Evolutionary conservation across 2,113 vertebrate genomes (phyloP).

Genomic region (Morphnarchus princeps): DNA sequence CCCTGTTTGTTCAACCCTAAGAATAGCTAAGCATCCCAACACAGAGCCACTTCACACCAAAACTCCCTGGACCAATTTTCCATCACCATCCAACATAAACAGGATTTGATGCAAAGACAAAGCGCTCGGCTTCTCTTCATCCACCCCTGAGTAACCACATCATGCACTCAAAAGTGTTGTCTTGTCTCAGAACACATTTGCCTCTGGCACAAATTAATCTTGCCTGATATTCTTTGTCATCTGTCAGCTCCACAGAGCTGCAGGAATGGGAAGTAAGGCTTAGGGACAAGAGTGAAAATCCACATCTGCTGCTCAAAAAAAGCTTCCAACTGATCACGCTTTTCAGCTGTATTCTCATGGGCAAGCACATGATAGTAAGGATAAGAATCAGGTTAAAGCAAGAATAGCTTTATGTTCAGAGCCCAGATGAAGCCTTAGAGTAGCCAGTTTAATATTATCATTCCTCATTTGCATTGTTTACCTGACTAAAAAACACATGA

Average conservation of each 20-base stretch:
- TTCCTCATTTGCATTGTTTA: neutral
- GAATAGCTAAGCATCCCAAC: neutral
- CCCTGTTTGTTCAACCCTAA: neutral
- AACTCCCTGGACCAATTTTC: neutral
- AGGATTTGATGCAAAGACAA: neutral
- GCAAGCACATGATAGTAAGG: neutral
- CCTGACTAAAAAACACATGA: neutral
- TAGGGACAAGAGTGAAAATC: neutral
- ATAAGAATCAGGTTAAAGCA: neutral
- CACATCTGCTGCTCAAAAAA: neutral
- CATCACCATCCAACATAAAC: neutral
- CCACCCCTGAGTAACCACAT: neutral
- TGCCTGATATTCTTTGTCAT: neutral
- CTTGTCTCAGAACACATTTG: neutral
- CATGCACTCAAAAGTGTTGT: neutral
- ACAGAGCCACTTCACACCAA: neutral
- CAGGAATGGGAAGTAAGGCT: neutral
- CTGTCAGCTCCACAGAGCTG: neutral
- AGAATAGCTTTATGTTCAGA: neutral
- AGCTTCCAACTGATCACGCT: neutral
- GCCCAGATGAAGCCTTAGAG: neutral
- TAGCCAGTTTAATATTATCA: neutral
- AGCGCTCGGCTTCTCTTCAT: neutral
- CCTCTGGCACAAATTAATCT: neutral
- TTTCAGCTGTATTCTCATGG: neutral